Evolutionary conservation across 1,140 invertebrate species (phyloP), one percentile per base, ranked within the genome.

Genomic region (Drosophila bocqueti): DNA sequence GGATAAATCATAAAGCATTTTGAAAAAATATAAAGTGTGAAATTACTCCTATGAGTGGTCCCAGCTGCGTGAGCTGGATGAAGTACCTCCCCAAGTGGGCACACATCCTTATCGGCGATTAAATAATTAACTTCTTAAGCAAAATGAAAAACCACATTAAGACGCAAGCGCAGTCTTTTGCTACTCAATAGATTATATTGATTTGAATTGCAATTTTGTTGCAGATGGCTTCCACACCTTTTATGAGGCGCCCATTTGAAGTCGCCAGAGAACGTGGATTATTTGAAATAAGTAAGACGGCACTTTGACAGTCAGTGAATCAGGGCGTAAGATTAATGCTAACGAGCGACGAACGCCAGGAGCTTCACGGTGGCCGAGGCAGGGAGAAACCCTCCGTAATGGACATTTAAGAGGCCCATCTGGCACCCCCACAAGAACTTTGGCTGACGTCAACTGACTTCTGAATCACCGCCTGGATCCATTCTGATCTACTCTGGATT

Each of bases 381-480:
- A 78, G 43, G 78, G 8, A 46, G 40, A 62, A 57, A 46, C 57
- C 46, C 50, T 61, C 46, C 66, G 66, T 79, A 82, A 85, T 86
- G 62, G 83, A 75, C 62, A 82, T 86, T 85, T 84, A 60, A 78
- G 57, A 74, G 79, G 42, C 69, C 59, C 69, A 76, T 58, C 62
- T 85, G 74, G 79, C 83, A 83, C 78, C 79, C 24, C 26, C 43
- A 50, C 21, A 21, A 46, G 43, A 63, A n/a, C 59, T 66, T n/a
- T 60, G 15, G 52, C 50, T 78, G 74, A 81, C 78, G 69, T 71
- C 82, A 67, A 31, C 43, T 16, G n/a, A 26, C 52, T 34, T 46
- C 21, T 63, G 80, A 64, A 47, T 83, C 67, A 75, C 59, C 21
- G 18, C 13, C 50, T 57, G 36, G 31, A 57, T 61, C 65, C 54